These are phyloP conservation scores for Batillaria attramentaria DNA, from an alignment of 1,140 invertebrate species.

Conservation along the genomic window DNA sequence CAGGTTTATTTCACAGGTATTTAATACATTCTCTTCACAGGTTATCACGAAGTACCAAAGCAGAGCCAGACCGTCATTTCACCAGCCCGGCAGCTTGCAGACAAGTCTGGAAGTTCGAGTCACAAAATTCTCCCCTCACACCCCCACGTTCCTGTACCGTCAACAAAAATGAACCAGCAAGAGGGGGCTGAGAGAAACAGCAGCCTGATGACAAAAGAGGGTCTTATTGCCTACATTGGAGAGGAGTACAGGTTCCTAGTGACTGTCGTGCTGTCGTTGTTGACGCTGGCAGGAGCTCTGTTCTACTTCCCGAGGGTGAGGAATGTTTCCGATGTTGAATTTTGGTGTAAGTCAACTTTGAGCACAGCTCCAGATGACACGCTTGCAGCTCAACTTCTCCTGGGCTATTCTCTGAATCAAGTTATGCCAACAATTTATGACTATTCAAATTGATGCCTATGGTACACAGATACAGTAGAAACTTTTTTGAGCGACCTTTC, in stretches of 20 bases:
- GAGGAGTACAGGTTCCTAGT: constrained; percentile 60
- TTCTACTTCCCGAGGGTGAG: constrained; percentile 62
- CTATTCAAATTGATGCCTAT: too few relatives aligned
- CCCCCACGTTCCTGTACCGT: background rate
- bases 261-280: constrained; percentile 51
- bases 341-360: background rate
- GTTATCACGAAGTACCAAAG: constrained; percentile 86
- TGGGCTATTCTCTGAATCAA: too few relatives aligned
- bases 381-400: too few relatives aligned
- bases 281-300: constrained; percentile 57
- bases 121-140: constrained; percentile 1
- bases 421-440: too few relatives aligned
- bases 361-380: too few relatives aligned
- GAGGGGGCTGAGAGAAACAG: background rate
- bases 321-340: background rate
- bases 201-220: background rate
- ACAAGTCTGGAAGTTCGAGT: constrained; percentile 52
- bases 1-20: too few relatives aligned
- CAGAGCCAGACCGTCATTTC: constrained; percentile 66
- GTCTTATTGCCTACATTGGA: constrained; percentile 7
- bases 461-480: too few relatives aligned
- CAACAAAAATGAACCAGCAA: background rate
- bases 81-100: constrained; percentile 75
- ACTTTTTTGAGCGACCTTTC: too few relatives aligned
- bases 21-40: constrained; percentile 47